Evolutionary conservation across 2,888 invertebrate genomes (phyloP), one percentile per base, ranked within the genome.

Genomic region (Ectobius pallidus): DNA sequence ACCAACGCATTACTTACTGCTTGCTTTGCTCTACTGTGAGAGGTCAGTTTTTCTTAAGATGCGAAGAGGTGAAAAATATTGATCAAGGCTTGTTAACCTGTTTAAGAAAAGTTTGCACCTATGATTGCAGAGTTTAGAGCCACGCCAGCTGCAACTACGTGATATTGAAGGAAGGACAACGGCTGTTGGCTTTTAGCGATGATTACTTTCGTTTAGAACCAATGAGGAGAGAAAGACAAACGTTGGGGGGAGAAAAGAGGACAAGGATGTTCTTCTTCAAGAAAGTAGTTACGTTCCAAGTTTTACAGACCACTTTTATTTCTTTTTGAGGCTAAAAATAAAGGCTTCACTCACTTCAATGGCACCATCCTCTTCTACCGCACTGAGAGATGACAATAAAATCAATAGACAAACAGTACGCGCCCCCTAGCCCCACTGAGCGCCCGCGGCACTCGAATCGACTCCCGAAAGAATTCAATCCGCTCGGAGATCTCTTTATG

Each of bases 331-430:
- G 58, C 58, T 58, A 32, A 58, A 58, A 58, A 58, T 58, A 58
- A 58, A 58, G 58, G 30, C 58, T 58, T 25, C 58, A n/a, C n/a
- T n/a, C n/a, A 58, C 14, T 58, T 58, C 32, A 58, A n/a, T n/a
- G 30, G 32, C 32, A 32, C 30, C n/a, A 30, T 30, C 6, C 58
- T 32, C 30, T 58, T 58, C 58, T 25, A n/a, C 30, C 6, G 25
- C 9, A 25, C 22, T 55, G 14, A 55, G 27, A 25, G 55, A 30
- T 58, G 58, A 32, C 30, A 58, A 58, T 58, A 58, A 32, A 58
- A 58, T 58, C 58, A n/a, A 58, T 58, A 58, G 58, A 58, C 58
- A 58, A 32, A 46, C 7, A n/a, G n/a, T n/a, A n/a, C n/a, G n/a
- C n/a, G n/a, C n/a, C n/a, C n/a, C 46, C 7, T n/a, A 46, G 16